Evolutionary conservation across 2,888 invertebrate species (phyloP).

Genomic region (Proisotoma minuta): DNA sequence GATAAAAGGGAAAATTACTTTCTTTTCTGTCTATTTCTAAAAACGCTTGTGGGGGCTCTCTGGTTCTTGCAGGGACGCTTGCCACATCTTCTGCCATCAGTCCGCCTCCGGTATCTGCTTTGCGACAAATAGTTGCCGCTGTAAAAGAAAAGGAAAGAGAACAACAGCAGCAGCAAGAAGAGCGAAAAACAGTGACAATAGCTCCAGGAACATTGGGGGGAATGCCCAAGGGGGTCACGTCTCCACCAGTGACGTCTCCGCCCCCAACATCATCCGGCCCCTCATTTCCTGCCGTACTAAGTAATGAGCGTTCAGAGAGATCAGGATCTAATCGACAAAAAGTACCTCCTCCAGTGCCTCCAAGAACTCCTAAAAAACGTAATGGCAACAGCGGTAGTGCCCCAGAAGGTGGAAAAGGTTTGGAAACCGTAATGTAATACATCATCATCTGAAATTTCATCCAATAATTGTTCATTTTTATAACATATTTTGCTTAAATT

Average conservation of each 20-base stretch:
- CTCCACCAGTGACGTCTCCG: conserved; percentile 29
- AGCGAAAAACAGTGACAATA: not conserved
- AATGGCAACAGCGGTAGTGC: conserved; percentile 28
- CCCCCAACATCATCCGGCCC: conserved; percentile 35
- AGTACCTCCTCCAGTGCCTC: conserved; percentile 83
- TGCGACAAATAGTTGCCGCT: not conserved
- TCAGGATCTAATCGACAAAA: conserved; percentile 55
- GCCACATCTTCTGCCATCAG: not conserved
- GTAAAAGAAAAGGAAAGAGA: not conserved
- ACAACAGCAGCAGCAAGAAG: not conserved
- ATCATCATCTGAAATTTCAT: not conserved
- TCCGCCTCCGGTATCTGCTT: not conserved
- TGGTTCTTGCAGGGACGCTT: not conserved
- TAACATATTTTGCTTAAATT: no score
- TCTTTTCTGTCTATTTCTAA: not conserved
- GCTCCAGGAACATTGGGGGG: not conserved
- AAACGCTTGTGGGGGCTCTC: not conserved
- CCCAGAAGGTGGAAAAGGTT: conserved; percentile 9
- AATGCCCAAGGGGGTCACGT: not conserved
- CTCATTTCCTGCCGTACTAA: conserved; percentile 67
- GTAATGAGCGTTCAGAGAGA: conserved; percentile 50
- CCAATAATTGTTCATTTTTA: no score
- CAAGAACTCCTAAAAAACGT: conserved; percentile 54
- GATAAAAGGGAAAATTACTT: not conserved
- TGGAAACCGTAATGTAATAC: not conserved